phyloP scores from a whole-genome alignment of 92 coral and sea anemone species.

The Umimayanthus chanpuru region DNA sequence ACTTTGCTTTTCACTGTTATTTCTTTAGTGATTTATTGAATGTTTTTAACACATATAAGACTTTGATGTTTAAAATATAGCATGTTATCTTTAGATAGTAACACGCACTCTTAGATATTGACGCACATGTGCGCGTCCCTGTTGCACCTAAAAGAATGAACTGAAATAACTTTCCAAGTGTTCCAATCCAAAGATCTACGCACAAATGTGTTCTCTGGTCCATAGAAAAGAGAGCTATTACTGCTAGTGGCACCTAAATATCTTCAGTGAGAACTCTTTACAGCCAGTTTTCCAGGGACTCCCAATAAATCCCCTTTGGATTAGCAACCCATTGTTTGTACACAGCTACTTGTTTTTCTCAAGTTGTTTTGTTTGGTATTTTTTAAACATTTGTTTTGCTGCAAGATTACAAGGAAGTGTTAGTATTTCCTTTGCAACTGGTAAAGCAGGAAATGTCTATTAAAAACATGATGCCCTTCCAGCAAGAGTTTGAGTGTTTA shows the following conservation, averaged over 20 bases:
- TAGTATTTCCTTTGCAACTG: not conserved
- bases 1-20: not conserved
- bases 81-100: not conserved
- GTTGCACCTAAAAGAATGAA: not conserved
- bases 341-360: not conserved
- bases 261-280: too few relatives aligned
- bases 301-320: too few relatives aligned
- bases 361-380: not conserved
- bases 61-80: not conserved
- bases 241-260: too few relatives aligned
- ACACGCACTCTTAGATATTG: too few relatives aligned
- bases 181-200: too few relatives aligned
- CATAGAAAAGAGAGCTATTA: too few relatives aligned
- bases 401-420: not conserved
- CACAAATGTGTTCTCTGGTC: too few relatives aligned
- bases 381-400: not conserved
- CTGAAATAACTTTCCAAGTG: too few relatives aligned
- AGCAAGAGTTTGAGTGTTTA: not conserved
- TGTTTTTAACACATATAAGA: too few relatives aligned
- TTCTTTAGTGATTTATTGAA: not conserved
- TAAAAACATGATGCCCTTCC: not conserved
- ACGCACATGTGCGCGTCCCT: too few relatives aligned
- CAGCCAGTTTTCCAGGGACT: too few relatives aligned
- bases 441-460: not conserved
- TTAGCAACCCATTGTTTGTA: too few relatives aligned